phyloP scores from a whole-genome alignment of 2,888 invertebrate genomes.

The Ormyrus pomaceus region DNA sequence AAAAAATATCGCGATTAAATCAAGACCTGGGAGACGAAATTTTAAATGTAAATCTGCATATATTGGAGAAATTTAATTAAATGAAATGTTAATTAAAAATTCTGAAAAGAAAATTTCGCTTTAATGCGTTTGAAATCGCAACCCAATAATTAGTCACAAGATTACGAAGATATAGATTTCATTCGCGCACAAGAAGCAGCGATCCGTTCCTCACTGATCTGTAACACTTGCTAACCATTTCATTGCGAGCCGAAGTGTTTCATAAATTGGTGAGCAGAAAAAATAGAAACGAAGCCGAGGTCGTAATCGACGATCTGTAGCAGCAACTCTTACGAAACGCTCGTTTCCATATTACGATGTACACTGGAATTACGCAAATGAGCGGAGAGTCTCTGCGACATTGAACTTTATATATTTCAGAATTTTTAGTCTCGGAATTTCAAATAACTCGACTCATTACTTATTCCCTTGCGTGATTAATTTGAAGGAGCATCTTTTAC shows the following conservation, averaged over 20 bases:
- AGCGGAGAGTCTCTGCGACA: not conserved
- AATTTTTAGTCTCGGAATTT: not conserved
- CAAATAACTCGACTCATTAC: not conserved
- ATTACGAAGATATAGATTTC: conserved; percentile 49
- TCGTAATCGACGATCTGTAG: conserved; percentile 20
- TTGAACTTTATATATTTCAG: conserved; percentile 44
- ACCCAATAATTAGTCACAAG: not conserved
- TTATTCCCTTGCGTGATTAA: too few relatives aligned
- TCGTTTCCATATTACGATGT: conserved; percentile 2
- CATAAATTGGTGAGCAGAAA: conserved; percentile 38
- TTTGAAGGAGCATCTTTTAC: too few relatives aligned
- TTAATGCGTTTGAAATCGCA: conserved; percentile 14
- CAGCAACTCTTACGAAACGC: conserved; percentile 40
- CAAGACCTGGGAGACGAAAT: too few relatives aligned
- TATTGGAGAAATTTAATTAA: too few relatives aligned
- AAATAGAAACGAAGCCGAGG: conserved; percentile 31
- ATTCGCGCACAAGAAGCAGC: conserved; percentile 13
- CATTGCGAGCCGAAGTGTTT: conserved; percentile 32
- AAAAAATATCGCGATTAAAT: too few relatives aligned
- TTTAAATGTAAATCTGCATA: too few relatives aligned
- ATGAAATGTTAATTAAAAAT: too few relatives aligned
- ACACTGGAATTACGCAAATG: conserved; percentile 16
- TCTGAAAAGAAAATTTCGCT: not conserved
- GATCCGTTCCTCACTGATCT: conserved; percentile 28
- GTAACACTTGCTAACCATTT: conserved; percentile 17